These are phyloP conservation scores for Platyscapa corneri DNA, from an alignment of 1,140 invertebrate genomes.

Conservation along the genomic window DNA sequence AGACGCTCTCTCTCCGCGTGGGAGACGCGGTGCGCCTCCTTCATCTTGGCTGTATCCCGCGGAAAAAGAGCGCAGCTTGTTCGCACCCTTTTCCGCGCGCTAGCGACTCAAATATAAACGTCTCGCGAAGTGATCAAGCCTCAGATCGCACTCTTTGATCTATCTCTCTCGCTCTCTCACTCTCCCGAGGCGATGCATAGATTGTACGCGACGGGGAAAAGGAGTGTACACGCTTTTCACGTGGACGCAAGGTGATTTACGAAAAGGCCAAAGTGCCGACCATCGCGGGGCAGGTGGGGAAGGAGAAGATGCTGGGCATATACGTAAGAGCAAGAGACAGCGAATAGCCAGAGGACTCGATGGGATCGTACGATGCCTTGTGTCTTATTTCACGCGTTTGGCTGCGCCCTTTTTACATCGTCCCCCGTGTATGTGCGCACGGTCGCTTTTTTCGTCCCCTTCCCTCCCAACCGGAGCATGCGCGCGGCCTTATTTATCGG, in stretches of 20 bases:
- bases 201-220: background rate
- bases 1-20: constrained; percentile 48
- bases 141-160: constrained; percentile 51
- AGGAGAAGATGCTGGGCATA: background rate
- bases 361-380: constrained; percentile 7
- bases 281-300: background rate
- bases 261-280: constrained; percentile 45
- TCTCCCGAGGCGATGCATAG: background rate
- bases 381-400: constrained; percentile 51
- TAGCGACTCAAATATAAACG: constrained; percentile 36
- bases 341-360: constrained; percentile 41
- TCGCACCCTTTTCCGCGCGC: constrained; percentile 17
- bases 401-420: constrained; percentile 12
- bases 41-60: background rate
- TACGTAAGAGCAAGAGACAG: background rate
- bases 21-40: constrained; percentile 9
- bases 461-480: background rate
- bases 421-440: too few relatives aligned
- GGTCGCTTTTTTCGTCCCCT: background rate
- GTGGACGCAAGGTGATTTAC: constrained; percentile 49
- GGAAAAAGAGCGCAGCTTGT: constrained; percentile 16
- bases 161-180: background rate
- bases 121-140: constrained; percentile 37
- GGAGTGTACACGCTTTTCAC: constrained; percentile 25
- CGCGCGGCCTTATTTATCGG: constrained; percentile 42